Conservation (phyloP, 1,140 invertebrate genomes). For the Augochlora pura region DNA sequence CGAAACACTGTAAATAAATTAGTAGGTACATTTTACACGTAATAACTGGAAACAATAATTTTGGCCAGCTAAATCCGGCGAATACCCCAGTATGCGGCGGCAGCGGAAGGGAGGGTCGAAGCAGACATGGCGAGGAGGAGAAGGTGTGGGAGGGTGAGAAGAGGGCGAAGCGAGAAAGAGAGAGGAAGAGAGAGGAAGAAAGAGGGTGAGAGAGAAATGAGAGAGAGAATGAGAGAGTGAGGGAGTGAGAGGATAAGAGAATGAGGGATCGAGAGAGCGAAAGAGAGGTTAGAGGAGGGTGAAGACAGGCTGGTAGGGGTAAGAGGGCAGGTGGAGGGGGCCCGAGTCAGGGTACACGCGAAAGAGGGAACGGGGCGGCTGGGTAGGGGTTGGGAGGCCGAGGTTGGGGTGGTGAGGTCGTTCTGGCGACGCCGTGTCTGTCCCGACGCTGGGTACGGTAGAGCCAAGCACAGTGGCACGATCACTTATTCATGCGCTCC, state of each 20-base stretch:
- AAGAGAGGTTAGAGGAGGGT: background rate
- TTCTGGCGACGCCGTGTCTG: conserved; percentile 66
- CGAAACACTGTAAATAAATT: no score
- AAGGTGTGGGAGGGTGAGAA: background rate
- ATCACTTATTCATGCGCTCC: conserved; percentile 74
- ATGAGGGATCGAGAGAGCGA: background rate
- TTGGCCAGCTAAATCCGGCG: no score
- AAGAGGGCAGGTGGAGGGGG: background rate
- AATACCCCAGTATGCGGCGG: background rate
- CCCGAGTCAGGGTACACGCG: background rate
- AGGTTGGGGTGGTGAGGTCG: conserved; percentile 54
- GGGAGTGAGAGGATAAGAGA: no score
- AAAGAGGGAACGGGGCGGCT: background rate
- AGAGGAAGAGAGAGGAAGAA: background rate
- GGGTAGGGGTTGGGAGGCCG: conserved; percentile 27
- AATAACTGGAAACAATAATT: no score
- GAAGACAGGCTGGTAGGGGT: background rate
- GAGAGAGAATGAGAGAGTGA: background rate
- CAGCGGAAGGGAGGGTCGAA: background rate
- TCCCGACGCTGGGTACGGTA: conserved; percentile 53
- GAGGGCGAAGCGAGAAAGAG: background rate
- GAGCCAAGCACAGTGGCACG: conserved; percentile 55
- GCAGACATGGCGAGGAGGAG: background rate
- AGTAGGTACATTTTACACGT: no score
- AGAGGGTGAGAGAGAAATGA: background rate